Evolutionary conservation across 2,888 invertebrate species (phyloP), one percentile per base, ranked within the genome.

Genomic region (Ceraclea dissimilis): DNA sequence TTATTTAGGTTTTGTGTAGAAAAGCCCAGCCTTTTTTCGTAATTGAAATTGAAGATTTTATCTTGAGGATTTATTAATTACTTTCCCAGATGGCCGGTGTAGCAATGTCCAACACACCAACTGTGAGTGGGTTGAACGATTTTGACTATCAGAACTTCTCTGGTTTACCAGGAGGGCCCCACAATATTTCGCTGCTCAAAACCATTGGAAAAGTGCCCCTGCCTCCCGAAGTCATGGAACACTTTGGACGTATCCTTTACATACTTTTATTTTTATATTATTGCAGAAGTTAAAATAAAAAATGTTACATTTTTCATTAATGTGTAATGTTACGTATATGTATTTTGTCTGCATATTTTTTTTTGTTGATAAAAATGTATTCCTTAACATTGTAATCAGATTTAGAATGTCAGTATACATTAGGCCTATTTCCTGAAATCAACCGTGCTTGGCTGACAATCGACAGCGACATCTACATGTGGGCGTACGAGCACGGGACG

Each of bases 381-480:
- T 26, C 26, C 26, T 26, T 26, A 26, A 26, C 5, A 26, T 26
- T 26, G 4, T 26, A 6, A 26, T 26, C 70, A 94, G 94, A 93
- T 75, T 91, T 96, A 81, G 94, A 95, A 74, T 93, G 92, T 64
- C 92, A 94, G 68, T 96, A 93, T 69, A 85, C 91, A 78, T 96
- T 98, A 93, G 99, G 99, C 2, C 77, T 99, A 8, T 97, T 99
- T 75, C 90, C 96, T 56, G 95, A 94, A 71, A 95, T 99, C 63
- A 89, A 88, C 54, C 80, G 98, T 67, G 97, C 97, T 0, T 99
- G 97, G 97, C 76, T 99, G 54, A 93, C 95, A 4, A 93, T 99
- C 64, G 99, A 99, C 70, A 95, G 93, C 66, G 95, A 97, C 74
- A 90, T 99, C 64, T 99, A 95, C 76, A 84, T 97, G 33, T 99